A percentile compares a stretch with the other conserved stretches of the same genome.
Evolutionary conservation across 2,888 invertebrate genomes (phyloP).

Genomic region (Agrochola macilenta): DNA sequence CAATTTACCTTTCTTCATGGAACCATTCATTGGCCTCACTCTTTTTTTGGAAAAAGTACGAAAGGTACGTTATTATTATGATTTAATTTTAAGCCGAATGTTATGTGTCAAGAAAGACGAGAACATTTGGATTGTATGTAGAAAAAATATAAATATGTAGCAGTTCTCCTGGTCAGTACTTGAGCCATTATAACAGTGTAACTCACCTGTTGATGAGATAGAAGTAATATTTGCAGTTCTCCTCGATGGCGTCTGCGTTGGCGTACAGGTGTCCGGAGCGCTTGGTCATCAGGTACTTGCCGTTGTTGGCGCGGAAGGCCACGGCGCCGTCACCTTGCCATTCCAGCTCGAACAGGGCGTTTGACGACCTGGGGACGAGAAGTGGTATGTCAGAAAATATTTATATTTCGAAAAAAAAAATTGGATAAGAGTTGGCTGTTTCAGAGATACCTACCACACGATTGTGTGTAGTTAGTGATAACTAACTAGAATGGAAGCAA

Average conservation of each 20-base stretch:
- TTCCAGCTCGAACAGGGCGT: conserved; percentile 97
- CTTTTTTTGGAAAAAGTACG: neutral
- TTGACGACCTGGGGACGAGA: conserved; percentile 92
- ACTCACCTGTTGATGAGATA: conserved; percentile 96
- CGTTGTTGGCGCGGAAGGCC: conserved; percentile 98
- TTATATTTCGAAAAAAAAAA: neutral
- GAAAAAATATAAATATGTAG: neutral
- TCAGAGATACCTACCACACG: neutral
- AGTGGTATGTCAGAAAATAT: neutral
- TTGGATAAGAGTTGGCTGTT: neutral
- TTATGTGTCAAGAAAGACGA: neutral
- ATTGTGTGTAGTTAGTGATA: too few relatives aligned
- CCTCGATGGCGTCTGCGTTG: conserved; percentile 95
- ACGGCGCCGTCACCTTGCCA: conserved; percentile 98
- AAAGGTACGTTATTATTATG: neutral
- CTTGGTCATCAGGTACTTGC: conserved; percentile 98
- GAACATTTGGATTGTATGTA: neutral
- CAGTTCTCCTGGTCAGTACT: neutral
- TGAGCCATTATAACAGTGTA: neutral
- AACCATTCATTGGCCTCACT: neutral
- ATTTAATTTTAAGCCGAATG: neutral
- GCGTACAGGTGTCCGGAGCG: conserved; percentile 98
- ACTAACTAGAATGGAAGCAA: neutral
- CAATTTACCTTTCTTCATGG: neutral
- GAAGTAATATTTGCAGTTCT: conserved; percentile 98